Percentiles rank a stretch among this genome's conserved stretches.
Conservation (phyloP, 2,113 vertebrate species). For the Dascyllus trimaculatus region DNA sequence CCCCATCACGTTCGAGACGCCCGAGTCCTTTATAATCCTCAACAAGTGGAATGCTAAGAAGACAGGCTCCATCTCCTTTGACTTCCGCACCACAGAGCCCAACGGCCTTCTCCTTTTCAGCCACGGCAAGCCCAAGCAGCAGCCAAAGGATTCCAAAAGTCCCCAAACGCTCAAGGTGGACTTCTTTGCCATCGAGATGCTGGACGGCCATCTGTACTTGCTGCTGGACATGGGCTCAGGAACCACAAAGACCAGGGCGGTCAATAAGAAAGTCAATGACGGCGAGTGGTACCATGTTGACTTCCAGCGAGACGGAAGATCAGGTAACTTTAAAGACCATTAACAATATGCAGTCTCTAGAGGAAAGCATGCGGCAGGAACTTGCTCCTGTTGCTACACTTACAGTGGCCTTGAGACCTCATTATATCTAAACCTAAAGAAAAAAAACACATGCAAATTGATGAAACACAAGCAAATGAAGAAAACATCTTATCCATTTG, state of each 20-base stretch:
- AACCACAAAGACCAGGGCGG: conserved; percentile 95
- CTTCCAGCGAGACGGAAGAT: conserved; percentile 96
- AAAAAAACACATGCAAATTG: neutral
- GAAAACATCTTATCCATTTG: neutral
- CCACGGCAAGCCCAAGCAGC: conserved; percentile 94
- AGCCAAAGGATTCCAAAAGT: conserved; percentile 93
- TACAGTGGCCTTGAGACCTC: neutral
- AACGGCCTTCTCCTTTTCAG: conserved; percentile 98
- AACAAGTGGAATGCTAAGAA: conserved; percentile 99
- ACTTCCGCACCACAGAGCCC: conserved; percentile 98
- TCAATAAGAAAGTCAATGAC: conserved; percentile 98
- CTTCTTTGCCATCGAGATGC: conserved; percentile 98
- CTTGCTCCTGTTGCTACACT: neutral
- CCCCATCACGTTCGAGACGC: conserved; percentile 98
- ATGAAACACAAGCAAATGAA: neutral
- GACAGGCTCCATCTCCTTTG: conserved; percentile 98
- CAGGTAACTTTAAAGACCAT: conserved; percentile 85
- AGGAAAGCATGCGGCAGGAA: neutral
- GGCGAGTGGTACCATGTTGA: conserved; percentile 99
- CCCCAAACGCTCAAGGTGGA: conserved; percentile 95
- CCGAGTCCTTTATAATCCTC: conserved; percentile 94
- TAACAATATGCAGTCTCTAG: neutral
- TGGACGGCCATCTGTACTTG: conserved; percentile 96
- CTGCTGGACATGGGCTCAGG: conserved; percentile 98
- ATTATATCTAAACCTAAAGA: neutral